Percentiles rank a stretch among this genome's conserved stretches.
Evolutionary conservation across 2,113 vertebrate genomes (phyloP).

Genomic region (Thunnus maccoyii): DNA sequence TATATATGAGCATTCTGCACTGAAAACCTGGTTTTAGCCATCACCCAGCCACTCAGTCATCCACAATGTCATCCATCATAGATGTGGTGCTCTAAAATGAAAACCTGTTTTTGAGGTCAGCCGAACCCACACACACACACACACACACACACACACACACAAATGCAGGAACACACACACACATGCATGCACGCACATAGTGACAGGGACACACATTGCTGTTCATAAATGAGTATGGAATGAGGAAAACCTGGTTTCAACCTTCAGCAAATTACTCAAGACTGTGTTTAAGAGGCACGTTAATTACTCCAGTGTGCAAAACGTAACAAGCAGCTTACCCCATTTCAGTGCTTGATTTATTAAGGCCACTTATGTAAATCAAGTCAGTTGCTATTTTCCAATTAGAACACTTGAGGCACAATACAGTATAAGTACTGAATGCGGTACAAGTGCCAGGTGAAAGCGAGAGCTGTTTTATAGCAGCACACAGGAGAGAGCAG

Average conservation of each 20-base stretch:
- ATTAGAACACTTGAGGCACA: slow-evolving; percentile 53
- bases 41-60: slow-evolving; percentile 41
- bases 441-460: slow-evolving; percentile 18
- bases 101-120: slow-evolving; percentile 28
- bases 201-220: neutral
- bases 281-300: slow-evolving; percentile 21
- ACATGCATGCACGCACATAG: neutral
- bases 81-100: slow-evolving; percentile 4
- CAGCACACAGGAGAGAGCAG: neutral
- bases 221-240: neutral
- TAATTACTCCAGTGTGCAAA: slow-evolving; percentile 45
- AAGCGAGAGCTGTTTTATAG: neutral
- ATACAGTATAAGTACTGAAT: slow-evolving; percentile 9
- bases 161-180: neutral
- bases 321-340: slow-evolving; percentile 41
- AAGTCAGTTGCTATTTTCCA: slow-evolving; percentile 52
- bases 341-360: slow-evolving; percentile 54
- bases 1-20: slow-evolving; percentile 46
- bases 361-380: slow-evolving; percentile 63
- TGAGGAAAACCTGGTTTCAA: slow-evolving; percentile 18
- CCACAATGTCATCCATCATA: slow-evolving; percentile 56
- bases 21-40: slow-evolving; percentile 43
- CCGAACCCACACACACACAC: neutral
- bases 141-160: slow-evolving; percentile 4
- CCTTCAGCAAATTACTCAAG: slow-evolving; percentile 6